Base-by-base conservation (phyloP, 2,113 vertebrate species). In the Poeciliopsis occidentalis region DNA sequence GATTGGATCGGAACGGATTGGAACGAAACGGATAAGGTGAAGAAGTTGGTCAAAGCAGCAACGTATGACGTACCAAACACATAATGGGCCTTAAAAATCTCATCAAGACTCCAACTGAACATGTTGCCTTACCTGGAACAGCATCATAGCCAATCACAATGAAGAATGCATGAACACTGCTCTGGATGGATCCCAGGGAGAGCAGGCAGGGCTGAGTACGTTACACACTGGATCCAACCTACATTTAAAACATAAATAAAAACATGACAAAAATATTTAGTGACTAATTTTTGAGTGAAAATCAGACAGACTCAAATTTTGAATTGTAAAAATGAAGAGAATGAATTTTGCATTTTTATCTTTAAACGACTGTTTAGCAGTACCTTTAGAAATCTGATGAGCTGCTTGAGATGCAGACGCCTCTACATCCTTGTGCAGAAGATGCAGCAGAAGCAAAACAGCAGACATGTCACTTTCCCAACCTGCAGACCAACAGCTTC, bases 391-490 rank as follows among this genome's bases (percentile, higher is more conserved):
- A 64, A 77, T 77, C 3, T 64, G 60, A 70, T 54, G 67, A 76
- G 66, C 57, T 22, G 30, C 60, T 27, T 76, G 60, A 69, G 22
- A 69, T 51, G 60, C 71, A 30, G 37, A 72, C 51, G 11, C 37
- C 37, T 39, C 37, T 47, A 29, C 29, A 3, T 26, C 73, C 73
- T 31, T 60, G 41, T 24, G 63, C 68, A 71, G 68, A 65, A 32
- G 67, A 39, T 60, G 76, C 29, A 29, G 29, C 29, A 29, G 76
- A 78, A 72, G 57, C 64, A 79, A 73, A 30, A 79, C 73, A 12
- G 70, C 51, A 29, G 34, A 63, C 31, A 32, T 32, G 31, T 32
- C 31, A 32, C 68, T 47, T 26, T 71, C 70, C 76, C 39, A 73
- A 29, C 76, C 64, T 79, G 29, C 7, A 64, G 31, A 32, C 5